Conservation (phyloP, 2,113 vertebrate species). For the Murina feae region DNA sequence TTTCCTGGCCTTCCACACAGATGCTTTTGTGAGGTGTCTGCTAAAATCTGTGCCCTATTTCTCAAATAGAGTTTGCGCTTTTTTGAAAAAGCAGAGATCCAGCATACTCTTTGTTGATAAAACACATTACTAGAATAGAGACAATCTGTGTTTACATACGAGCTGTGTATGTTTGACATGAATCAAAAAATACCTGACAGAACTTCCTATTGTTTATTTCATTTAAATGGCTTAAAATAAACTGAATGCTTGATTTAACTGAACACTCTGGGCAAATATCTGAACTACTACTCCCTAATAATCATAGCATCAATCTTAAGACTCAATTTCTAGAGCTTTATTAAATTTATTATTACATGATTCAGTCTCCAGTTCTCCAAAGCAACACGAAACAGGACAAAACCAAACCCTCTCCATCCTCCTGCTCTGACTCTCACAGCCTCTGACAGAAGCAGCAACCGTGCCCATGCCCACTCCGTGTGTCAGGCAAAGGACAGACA, state of each 20-base stretch:
- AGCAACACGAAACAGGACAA: neutral
- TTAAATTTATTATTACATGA: neutral
- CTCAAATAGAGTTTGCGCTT: neutral
- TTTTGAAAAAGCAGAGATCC: neutral
- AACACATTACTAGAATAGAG: neutral
- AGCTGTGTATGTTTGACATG: neutral
- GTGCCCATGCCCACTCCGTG: fast-evolving
- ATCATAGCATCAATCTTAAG: neutral
- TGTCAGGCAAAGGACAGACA: too few species aligned
- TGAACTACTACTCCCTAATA: neutral
- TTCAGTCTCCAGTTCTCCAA: neutral
- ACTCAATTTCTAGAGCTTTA: neutral
- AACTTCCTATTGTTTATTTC: neutral
- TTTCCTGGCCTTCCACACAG: fast-evolving
- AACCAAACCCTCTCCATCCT: neutral
- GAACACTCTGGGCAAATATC: neutral
- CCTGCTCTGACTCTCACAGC: neutral
- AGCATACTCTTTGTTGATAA: neutral
- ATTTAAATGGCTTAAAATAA: neutral
- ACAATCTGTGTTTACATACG: neutral
- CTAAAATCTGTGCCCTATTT: neutral
- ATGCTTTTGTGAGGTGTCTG: neutral
- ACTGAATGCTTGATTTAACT: too few species aligned
- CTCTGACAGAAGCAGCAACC: fast-evolving
- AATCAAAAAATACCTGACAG: neutral